phyloP scores from a whole-genome alignment of 2,113 vertebrate genomes.

The Accipiter cooperii region DNA sequence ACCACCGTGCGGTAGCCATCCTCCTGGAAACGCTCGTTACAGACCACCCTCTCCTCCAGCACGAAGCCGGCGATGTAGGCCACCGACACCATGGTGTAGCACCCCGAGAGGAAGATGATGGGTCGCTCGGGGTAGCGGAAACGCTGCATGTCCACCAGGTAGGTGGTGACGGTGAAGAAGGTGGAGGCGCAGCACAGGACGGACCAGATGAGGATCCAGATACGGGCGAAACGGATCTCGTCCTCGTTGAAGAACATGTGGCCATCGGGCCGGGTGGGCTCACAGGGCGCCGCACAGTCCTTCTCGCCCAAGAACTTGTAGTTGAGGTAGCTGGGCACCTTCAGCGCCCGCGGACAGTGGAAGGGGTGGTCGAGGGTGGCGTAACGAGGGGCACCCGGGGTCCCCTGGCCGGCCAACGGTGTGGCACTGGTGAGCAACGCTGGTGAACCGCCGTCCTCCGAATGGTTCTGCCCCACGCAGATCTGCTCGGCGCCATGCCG shows the following conservation, averaged over 20 bases:
- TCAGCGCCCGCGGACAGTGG: slow-evolving; percentile 84
- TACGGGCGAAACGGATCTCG: slow-evolving; percentile 90
- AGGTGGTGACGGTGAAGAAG: slow-evolving; percentile 94
- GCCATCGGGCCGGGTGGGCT: slow-evolving; percentile 81
- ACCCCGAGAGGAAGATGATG: slow-evolving; percentile 96
- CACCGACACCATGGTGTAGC: slow-evolving; percentile 97
- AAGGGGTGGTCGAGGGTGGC: slow-evolving; percentile 79
- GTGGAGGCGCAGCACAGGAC: slow-evolving; percentile 94
- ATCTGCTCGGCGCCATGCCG: slow-evolving; percentile 89
- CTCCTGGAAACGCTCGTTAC: slow-evolving; percentile 87
- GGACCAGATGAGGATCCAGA: slow-evolving; percentile 97
- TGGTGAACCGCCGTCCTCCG: slow-evolving; percentile 70
- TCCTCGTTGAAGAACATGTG: slow-evolving; percentile 94
- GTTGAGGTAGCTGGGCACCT: slow-evolving; percentile 91
- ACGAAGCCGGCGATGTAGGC: slow-evolving; percentile 96
- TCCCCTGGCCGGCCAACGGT: slow-evolving; percentile 70
- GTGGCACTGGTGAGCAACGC: slow-evolving; percentile 78
- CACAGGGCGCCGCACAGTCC: slow-evolving; percentile 92
- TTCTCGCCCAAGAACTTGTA: slow-evolving; percentile 90
- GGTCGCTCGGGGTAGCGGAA: slow-evolving; percentile 95
- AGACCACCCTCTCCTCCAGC: slow-evolving; percentile 88
- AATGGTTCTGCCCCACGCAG: slow-evolving; percentile 95
- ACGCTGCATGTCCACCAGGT: slow-evolving; percentile 96
- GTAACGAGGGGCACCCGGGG: slow-evolving; percentile 62
- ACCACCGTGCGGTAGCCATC: slow-evolving; percentile 90